Base-by-base conservation (phyloP, 2,888 invertebrate genomes). In the Nemotelus pantherinus region DNA sequence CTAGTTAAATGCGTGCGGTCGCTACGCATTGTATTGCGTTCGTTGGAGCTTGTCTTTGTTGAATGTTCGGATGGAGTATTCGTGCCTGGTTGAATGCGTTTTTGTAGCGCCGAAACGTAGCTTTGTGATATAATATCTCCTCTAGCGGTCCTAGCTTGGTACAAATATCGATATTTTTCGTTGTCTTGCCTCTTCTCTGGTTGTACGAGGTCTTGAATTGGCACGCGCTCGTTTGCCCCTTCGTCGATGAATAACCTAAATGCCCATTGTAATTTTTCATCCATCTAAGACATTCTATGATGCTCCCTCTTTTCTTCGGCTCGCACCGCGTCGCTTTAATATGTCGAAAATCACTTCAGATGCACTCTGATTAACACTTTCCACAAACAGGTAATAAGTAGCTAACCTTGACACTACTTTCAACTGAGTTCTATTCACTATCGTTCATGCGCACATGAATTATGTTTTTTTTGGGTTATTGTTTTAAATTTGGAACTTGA, bases 101-200 rank as follows among this genome's bases (percentile, higher is more conserved):
- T 92, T 86, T 93, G 93, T 79, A 94, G 86, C 55, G 93, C 93
- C 85, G 94, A 93, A 64, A 94, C 93, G 86, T 93, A 94, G 83
- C 93, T 93, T 93, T 95, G 95, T 81, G 95, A 94, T 82, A 96
- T 95, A 80, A 96, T 95, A 87, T 96, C 96, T 10, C 96, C 96
- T 83, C 95, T 94, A 47, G 94, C 94, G 6, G 95, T 94, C 82
- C 96, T 91, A 77, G 95, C 94, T 88, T 96, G 95, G 88, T 96
- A 96, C 81, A 96, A 88, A 85, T 96, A 95, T 81, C 95, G 89
- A 86, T 95, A 96, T 86, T 94, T 25, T 94, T 85, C 93, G 92
- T 86, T 95, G 95, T 77, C 93, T 90, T 86, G 94, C 91, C 86
- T 94, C 93, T 80, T 94, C 94, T 76, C 93, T 89, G 78, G 93